Base-by-base conservation (phyloP, 2,113 vertebrate genomes). In the Sorex araneus region DNA sequence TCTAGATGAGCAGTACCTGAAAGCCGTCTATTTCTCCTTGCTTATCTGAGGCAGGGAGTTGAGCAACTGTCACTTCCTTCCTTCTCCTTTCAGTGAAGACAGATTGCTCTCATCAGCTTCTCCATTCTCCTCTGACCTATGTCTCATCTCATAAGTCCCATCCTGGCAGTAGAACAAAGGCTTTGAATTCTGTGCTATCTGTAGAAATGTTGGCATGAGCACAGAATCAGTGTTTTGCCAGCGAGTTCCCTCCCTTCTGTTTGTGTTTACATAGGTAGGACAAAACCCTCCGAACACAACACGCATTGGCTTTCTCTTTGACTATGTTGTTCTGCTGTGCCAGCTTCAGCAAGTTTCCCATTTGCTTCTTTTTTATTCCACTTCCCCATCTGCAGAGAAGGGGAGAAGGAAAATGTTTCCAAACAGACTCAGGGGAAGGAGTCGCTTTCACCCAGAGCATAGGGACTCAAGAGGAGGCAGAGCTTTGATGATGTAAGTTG, bases 1-100 rank as follows among this genome's bases (percentile, higher is more conserved):
- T 81, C 36, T 32, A 32, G 25, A 83, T 80, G 63, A 84, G 66
- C 75, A 88, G 2, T n/a, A 30, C 18, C 64, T 54, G 34, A 77
- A 90, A 73, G 47, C n/a, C 90, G 30, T 84, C 79, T 30, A 87
- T 95, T 92, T 96, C 70, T 93, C 60, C 43, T 93, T 86, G 73
- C 73, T 94, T 94, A 87, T 93, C 85, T 78, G 76, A 94, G 80
- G 45, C 74, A 76, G 54, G 47, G 50, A 71, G 63, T 45, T 94
- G 57, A 63, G 89, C 74, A 84, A 54, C 66, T 85, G 34, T 93
- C 75, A 75, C 28, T 30, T 91, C 45, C 27, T 32, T 94, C 45
- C 30, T 73, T 89, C 84, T 94, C 84, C 69, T 67, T 94, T 94
- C 78, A 92, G 71, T 83, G 87, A 95, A 95, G 89, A 94, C 77